Evolutionary conservation across 2,888 invertebrate species (phyloP).

Genomic region (Drosophila flavopinicola): DNA sequence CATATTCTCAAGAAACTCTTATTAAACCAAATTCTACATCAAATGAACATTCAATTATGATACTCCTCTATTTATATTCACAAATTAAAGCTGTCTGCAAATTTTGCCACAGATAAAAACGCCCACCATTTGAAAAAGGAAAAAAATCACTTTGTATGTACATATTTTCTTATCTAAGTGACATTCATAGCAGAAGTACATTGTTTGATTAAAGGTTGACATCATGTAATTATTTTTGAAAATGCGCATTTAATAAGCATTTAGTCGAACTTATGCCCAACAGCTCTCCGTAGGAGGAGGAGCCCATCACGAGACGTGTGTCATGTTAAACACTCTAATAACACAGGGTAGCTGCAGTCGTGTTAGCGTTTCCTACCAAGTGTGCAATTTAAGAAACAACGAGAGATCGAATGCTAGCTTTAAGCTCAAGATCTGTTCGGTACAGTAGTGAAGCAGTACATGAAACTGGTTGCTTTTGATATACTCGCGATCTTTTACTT

Average conservation of each 20-base stretch:
- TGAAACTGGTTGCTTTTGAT: constrained; percentile 24
- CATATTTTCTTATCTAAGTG: constrained; percentile 5
- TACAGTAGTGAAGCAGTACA: constrained; percentile 1
- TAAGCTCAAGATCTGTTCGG: constrained; percentile 14
- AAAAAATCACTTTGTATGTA: neutral
- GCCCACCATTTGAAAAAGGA: neutral
- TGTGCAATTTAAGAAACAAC: constrained; percentile 3
- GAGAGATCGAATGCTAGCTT: constrained; percentile 7
- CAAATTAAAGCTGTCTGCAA: too few species aligned
- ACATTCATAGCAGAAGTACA: constrained; percentile 16
- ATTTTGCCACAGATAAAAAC: neutral
- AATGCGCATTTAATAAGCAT: constrained; percentile 35
- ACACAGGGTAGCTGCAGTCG: constrained; percentile 12
- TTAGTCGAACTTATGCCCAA: constrained; percentile 1
- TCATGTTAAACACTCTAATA: constrained; percentile 32
- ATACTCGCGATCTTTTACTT: constrained; percentile 9
- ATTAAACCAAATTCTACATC: too few species aligned
- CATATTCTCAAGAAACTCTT: too few species aligned
- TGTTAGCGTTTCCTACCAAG: constrained; percentile 2
- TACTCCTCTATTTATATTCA: too few species aligned
- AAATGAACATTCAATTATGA: too few species aligned
- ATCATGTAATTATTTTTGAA: constrained; percentile 61
- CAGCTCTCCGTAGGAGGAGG: constrained; percentile 16
- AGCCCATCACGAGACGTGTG: constrained; percentile 37
- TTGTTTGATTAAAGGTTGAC: constrained; percentile 40